Evolutionary conservation across 2,888 invertebrate species (phyloP), one percentile per base, ranked within the genome.

Genomic region (Eupeodes latifasciatus): DNA sequence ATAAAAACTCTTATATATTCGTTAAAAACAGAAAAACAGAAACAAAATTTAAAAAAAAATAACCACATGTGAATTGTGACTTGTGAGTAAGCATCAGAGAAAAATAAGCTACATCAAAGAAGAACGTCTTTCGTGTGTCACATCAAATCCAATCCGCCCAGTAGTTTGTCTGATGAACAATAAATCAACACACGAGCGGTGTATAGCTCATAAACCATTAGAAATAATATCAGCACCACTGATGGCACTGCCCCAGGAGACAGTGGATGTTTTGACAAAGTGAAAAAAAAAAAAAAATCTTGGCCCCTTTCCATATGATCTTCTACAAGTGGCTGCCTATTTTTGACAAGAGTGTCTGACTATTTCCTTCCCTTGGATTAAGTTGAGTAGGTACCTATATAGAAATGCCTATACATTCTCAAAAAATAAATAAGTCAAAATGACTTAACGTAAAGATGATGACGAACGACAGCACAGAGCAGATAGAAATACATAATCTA

Each of bases 281-380:
- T 19, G 19, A 77, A 85, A 44, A 44, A 72, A 47, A 59, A 59
- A 27, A 47, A 53, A 47, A 51, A 66, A 81, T 88, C 64, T 88
- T 88, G 88, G 88, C 88, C 78, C 3, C n/a, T 47, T 84, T 87
- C 87, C 87, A 87, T 66, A 9, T 71, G 7, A 12, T 19, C 40
- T 5, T 40, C 40, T 9, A 75, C 76, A 59, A 78, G 59, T 67
- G 72, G 57, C 55, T 44, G 19, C 19, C 19, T 14, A 14, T 27
- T 27, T 27, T 27, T 27, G 66, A 66, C 47, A 49, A 59, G 40
- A 59, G 27, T 40, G 57, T 72, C 57, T 79, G 72, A 66, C 76
- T 75, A 72, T 79, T 83, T 82, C 83, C 86, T 83, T 82, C 83
- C 86, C 79, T 67, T 78, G 72, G 57, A 78, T 55, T 59, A 75